phyloP scores from a whole-genome alignment of 2,113 vertebrate species.

The Acrocephalus arundinaceus region DNA sequence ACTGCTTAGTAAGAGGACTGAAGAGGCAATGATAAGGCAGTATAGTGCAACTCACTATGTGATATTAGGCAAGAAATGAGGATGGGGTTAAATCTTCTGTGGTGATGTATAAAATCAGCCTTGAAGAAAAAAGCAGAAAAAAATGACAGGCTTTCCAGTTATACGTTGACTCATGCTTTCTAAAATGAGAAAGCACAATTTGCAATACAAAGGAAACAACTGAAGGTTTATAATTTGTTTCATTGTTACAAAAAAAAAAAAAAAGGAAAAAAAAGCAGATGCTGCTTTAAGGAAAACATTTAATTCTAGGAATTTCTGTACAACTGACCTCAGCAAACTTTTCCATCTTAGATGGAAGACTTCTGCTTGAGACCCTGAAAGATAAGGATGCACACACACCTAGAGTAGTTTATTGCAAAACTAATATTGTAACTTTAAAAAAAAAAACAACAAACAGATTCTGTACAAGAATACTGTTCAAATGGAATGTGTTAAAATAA shows the following conservation, averaged over 20 bases:
- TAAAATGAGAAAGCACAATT: conserved; percentile 56
- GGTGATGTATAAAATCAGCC: conserved; percentile 31
- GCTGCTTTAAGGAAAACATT: conserved; percentile 69
- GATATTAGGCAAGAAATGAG: conserved; percentile 55
- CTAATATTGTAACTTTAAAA: conserved; percentile 71
- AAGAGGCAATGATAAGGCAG: conserved; percentile 64
- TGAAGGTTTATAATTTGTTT: conserved; percentile 22
- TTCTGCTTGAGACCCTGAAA: conserved; percentile 69
- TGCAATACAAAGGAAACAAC: conserved; percentile 46
- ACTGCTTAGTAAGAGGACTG: conserved; percentile 60
- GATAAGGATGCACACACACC: conserved; percentile 62
- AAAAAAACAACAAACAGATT: conserved; percentile 51
- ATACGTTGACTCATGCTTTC: conserved; percentile 54
- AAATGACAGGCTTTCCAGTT: conserved; percentile 71
- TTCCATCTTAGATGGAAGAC: conserved; percentile 69
- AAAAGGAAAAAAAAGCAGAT: conserved; percentile 31
- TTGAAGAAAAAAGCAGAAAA: neutral
- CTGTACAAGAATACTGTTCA: conserved; percentile 81
- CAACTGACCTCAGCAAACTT: conserved; percentile 64
- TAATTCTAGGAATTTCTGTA: conserved; percentile 67
- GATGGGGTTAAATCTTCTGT: conserved; percentile 47
- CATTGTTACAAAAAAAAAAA: neutral
- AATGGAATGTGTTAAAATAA: conserved; percentile 86
- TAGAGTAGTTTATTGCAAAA: conserved; percentile 73
- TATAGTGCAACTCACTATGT: conserved; percentile 74